phyloP scores from a whole-genome alignment of 2,113 vertebrate genomes.

The Ahaetulla prasina region DNA sequence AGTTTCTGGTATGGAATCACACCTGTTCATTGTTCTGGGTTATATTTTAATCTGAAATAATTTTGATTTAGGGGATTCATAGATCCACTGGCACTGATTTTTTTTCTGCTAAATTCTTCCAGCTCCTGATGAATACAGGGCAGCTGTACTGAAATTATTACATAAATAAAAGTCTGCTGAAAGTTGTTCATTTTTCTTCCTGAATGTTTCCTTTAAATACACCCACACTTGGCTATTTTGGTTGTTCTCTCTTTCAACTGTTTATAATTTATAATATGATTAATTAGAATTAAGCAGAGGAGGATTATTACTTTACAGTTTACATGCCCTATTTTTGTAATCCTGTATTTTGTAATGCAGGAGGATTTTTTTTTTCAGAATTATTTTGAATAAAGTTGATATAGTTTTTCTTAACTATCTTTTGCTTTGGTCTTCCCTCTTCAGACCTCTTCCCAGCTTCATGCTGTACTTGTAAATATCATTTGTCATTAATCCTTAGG shows the following conservation, averaged over 20 bases:
- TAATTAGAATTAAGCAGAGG: not conserved
- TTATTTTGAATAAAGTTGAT: not conserved
- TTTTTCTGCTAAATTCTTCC: not conserved
- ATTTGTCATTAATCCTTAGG: not conserved
- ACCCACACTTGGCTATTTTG: not conserved
- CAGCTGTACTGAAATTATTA: not conserved
- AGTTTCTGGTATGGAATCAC: not conserved
- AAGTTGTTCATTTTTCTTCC: not conserved
- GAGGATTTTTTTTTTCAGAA: not conserved
- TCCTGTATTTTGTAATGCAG: not conserved
- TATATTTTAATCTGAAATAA: not conserved
- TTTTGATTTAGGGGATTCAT: not conserved
- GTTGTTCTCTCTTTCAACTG: not conserved
- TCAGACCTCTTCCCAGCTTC: not conserved
- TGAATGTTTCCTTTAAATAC: not conserved
- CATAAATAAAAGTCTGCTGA: not conserved
- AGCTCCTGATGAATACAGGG: not conserved
- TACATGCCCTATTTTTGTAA: not conserved
- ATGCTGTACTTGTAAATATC: not conserved
- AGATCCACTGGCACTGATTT: not conserved
- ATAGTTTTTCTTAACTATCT: not conserved
- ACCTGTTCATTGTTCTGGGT: not conserved
- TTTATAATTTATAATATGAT: not conserved
- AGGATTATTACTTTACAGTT: not conserved
- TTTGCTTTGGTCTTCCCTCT: not conserved